Evolutionary conservation across 2,797 vertebrate genomes (phyloP).

Genomic region (Esox masquinongy): DNA sequence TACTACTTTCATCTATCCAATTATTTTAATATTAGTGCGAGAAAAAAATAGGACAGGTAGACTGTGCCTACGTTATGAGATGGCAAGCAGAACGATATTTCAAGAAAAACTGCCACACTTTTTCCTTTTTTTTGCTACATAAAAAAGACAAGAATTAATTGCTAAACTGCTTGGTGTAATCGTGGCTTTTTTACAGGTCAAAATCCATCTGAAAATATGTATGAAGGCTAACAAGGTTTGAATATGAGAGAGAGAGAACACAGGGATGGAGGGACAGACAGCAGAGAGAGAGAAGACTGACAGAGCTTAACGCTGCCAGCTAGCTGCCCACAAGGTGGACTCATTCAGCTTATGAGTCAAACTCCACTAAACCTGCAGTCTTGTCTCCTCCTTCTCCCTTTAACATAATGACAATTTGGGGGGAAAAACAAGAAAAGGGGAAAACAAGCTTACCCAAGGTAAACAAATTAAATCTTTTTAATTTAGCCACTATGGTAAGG

Average conservation of each 20-base stretch:
- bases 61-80: not conserved
- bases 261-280: conserved; percentile 17
- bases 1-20: conserved; percentile 1
- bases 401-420: conserved; percentile 30
- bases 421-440: conserved; percentile 46
- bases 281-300: conserved; percentile 11
- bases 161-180: not conserved
- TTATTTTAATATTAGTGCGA: not conserved
- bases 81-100: not conserved
- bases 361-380: not conserved
- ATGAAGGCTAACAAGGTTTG: not conserved
- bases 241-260: conserved; percentile 10
- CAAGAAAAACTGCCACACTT: not conserved
- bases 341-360: conserved; percentile 45
- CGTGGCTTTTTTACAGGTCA: not conserved
- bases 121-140: not conserved
- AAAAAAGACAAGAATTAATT: not conserved
- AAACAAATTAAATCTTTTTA: conserved; percentile 56
- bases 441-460: conserved; percentile 57
- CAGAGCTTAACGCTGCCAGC: conserved; percentile 25
- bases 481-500: too few species aligned
- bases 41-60: not conserved
- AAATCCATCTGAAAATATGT: conserved; percentile 1
- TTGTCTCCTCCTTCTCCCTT: conserved; percentile 28
- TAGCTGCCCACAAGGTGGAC: conserved; percentile 35